Conservation (phyloP, 2,113 vertebrate species). For the Piprites chloris region DNA sequence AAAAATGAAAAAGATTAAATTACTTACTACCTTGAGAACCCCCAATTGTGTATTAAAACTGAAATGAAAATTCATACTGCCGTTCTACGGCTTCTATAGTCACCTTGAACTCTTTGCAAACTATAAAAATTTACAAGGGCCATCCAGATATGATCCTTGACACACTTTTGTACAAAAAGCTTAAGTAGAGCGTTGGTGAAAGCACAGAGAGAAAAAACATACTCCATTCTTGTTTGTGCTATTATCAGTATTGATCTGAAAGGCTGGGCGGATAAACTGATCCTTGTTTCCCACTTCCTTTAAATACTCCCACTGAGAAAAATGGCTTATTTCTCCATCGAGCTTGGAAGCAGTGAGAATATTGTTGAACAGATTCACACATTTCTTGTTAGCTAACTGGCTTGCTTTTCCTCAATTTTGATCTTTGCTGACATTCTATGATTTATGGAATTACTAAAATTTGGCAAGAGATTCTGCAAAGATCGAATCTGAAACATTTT, state of each 20-base stretch:
- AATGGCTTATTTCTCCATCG: not conserved
- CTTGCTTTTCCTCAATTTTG: not conserved
- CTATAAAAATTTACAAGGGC: not conserved
- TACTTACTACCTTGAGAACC: slow-evolving; percentile 10
- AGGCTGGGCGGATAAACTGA: not conserved
- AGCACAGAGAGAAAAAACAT: not conserved
- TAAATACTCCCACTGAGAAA: slow-evolving; percentile 6
- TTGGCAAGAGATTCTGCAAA: not conserved
- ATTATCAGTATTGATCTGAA: not conserved
- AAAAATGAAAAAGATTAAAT: slow-evolving; percentile 24
- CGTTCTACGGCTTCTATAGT: not conserved
- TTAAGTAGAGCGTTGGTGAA: not conserved
- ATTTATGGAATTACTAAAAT: not conserved
- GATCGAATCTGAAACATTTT: not conserved
- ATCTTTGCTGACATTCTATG: not conserved
- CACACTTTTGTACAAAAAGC: not conserved
- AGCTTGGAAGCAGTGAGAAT: not conserved
- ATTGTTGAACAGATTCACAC: not conserved
- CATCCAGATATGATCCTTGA: not conserved
- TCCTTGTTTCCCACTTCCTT: not conserved
- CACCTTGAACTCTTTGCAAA: not conserved
- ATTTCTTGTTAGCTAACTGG: not conserved
- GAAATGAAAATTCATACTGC: slow-evolving; percentile 20
- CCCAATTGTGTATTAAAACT: not conserved
- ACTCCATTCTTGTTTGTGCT: not conserved